Percentiles rank a stretch among this genome's conserved stretches.
Evolutionary conservation across 2,113 vertebrate genomes (phyloP).

Genomic region (Crotalus tigris): DNA sequence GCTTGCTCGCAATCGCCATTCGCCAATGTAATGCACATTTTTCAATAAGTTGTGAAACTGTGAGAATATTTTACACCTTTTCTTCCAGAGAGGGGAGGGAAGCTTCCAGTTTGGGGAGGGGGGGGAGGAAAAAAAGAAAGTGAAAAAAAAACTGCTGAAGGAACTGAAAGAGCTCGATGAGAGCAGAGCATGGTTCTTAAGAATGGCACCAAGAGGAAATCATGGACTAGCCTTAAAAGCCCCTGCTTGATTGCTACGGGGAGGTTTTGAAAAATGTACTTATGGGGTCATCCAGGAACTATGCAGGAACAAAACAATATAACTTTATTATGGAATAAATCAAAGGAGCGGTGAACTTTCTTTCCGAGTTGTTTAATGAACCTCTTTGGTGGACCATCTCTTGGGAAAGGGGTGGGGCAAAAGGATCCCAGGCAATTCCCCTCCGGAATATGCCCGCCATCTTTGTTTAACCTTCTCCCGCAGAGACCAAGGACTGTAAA

Average conservation of each 20-base stretch:
- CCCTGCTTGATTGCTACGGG: constrained; percentile 35
- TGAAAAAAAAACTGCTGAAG: constrained; percentile 29
- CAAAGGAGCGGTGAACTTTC: constrained; percentile 44
- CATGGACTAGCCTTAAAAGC: constrained; percentile 27
- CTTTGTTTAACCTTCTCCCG: not conserved
- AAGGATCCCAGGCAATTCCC: no score
- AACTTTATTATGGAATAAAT: constrained; percentile 60
- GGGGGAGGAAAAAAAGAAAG: not conserved
- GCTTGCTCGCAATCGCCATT: constrained; percentile 58
- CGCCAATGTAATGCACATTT: constrained; percentile 50
- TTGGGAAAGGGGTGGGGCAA: not conserved
- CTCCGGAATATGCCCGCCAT: not conserved
- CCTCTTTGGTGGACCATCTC: not conserved
- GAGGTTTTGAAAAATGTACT: constrained; percentile 49
- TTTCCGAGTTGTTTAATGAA: not conserved
- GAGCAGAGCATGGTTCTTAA: constrained; percentile 58
- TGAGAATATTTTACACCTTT: constrained; percentile 54
- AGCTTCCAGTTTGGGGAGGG: constrained; percentile 37
- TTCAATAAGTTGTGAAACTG: constrained; percentile 58
- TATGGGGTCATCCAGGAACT: constrained; percentile 41
- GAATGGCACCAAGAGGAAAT: constrained; percentile 38
- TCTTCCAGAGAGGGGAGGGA: constrained; percentile 49
- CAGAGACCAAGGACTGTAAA: not conserved
- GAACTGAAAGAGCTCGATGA: constrained; percentile 1
- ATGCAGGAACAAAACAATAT: constrained; percentile 46